These are phyloP conservation scores for Amyelois transitella DNA, from an alignment of 1,140 invertebrate species.

Conservation along the genomic window DNA sequence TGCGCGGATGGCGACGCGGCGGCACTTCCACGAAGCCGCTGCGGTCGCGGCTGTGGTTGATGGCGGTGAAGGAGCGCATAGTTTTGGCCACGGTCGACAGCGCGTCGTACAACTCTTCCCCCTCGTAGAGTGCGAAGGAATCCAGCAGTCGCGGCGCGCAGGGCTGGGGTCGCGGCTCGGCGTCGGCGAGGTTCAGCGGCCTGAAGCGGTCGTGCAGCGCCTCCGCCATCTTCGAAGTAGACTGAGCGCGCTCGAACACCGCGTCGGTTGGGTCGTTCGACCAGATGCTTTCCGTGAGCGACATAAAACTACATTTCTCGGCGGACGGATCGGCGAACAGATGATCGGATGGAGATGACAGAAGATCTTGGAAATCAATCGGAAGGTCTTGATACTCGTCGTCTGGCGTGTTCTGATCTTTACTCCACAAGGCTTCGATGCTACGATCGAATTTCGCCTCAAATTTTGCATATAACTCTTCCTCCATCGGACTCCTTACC, in stretches of 20 bases:
- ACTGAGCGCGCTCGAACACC: constrained; percentile 29
- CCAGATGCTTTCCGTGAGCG: constrained; percentile 60
- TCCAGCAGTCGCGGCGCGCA: constrained; percentile 30
- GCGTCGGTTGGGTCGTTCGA: constrained; percentile 40
- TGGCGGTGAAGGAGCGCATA: constrained; percentile 62
- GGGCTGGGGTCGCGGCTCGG: constrained; percentile 25
- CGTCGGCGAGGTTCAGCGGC: constrained; percentile 53
- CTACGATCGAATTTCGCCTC: constrained; percentile 80
- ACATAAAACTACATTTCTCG: constrained; percentile 53
- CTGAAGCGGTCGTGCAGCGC: constrained; percentile 56
- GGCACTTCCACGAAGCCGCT: constrained; percentile 77
- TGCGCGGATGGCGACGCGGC: constrained; percentile 46
- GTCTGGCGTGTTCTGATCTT: constrained; percentile 62
- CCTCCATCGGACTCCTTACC: constrained; percentile 61
- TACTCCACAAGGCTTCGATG: constrained; percentile 78
- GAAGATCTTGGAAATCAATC: constrained; percentile 75
- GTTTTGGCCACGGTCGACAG: constrained; percentile 49
- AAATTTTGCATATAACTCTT: constrained; percentile 76
- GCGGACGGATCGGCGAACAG: constrained; percentile 55
- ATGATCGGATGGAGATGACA: constrained; percentile 73
- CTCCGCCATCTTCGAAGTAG: constrained; percentile 38
- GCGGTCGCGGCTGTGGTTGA: constrained; percentile 76
- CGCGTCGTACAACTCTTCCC: constrained; percentile 53
- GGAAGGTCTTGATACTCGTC: constrained; percentile 76
- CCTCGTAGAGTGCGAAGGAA: constrained; percentile 46